phyloP scores from a whole-genome alignment of 2,797 vertebrate genomes.

The Erethizon dorsatum region DNA sequence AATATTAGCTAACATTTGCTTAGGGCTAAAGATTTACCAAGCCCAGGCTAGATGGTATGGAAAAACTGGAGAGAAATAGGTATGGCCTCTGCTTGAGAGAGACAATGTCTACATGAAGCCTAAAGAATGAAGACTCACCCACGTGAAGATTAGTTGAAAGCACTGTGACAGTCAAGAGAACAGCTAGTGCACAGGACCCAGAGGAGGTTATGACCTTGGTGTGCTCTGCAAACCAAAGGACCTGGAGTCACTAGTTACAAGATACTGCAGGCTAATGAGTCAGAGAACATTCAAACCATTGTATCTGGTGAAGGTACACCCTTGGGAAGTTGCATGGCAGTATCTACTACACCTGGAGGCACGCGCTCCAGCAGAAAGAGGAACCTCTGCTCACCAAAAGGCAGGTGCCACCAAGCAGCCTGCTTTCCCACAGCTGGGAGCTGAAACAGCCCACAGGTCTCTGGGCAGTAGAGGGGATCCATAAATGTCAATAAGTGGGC shows the following conservation, averaged over 20 bases:
- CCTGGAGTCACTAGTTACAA: background rate
- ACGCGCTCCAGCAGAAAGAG: background rate
- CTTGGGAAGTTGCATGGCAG: background rate
- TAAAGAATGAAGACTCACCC: background rate
- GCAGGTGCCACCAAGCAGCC: background rate
- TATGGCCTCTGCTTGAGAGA: background rate
- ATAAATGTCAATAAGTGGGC: background rate
- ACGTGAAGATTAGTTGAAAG: background rate
- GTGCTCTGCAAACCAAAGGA: background rate
- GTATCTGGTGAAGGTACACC: background rate
- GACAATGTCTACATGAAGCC: accelerated
- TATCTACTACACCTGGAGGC: background rate
- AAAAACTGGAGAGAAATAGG: background rate
- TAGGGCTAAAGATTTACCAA: background rate
- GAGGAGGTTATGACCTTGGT: no score
- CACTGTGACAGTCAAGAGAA: background rate
- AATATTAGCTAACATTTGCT: background rate
- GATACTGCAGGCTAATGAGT: background rate
- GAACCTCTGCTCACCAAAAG: background rate
- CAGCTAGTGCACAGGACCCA: background rate
- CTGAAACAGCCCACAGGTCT: background rate
- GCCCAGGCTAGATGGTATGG: background rate
- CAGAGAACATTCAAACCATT: background rate
- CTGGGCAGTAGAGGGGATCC: background rate
- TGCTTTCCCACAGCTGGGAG: background rate